Evolutionary conservation across 2,113 vertebrate genomes (phyloP).

Genomic region (chimpanzee (Pan troglodytes)): NHGRI_mPanTro3-v2.1_pri NC_072407.2:129607001-129607500

Average conservation of each 20-base stretch:
- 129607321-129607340: not conserved
- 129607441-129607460: not conserved
- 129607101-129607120: not conserved
- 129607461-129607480: not conserved
- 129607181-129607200: not conserved
- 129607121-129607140: not conserved
- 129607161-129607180: not conserved
- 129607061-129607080: not conserved
- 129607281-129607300: not conserved
- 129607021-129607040: not conserved
- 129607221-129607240: not conserved
- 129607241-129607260: not conserved
- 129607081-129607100: not conserved
- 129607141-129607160: no score
- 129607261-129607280: not conserved
- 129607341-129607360: not conserved
- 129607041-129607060: not conserved
- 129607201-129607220: not conserved
- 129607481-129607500: not conserved
- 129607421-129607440: not conserved
- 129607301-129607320: not conserved
- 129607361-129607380: not conserved
- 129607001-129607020: not conserved
- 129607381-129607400: not conserved
- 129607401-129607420: not conserved